Evolutionary conservation across 2,113 vertebrate species (phyloP).

Genomic region (Tonatia bakeri): DNA sequence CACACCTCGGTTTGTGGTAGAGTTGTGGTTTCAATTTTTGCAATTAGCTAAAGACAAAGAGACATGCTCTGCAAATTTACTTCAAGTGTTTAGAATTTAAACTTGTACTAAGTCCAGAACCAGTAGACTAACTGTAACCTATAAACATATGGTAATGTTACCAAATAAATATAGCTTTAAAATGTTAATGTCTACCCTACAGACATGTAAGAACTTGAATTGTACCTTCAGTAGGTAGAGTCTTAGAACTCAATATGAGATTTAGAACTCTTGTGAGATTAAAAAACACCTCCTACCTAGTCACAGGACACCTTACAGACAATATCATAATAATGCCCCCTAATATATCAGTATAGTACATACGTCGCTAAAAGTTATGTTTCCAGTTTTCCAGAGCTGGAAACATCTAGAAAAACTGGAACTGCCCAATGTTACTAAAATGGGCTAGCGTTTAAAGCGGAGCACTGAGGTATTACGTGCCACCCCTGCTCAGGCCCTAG

Average conservation of each 20-base stretch:
- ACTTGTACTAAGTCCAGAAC: neutral
- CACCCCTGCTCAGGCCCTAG: neutral
- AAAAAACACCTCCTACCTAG: neutral
- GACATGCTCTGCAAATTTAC: neutral
- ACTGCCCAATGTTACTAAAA: neutral
- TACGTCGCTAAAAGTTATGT: neutral
- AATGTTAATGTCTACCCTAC: neutral
- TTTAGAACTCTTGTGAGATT: neutral
- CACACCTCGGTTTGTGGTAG: neutral
- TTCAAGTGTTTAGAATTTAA: conserved; percentile 15
- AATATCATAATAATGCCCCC: neutral
- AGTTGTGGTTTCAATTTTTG: neutral
- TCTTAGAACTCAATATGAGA: neutral
- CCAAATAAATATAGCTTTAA: neutral
- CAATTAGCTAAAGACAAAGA: neutral
- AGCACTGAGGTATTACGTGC: too few species aligned
- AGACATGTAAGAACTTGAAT: neutral
- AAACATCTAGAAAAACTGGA: conserved; percentile 10
- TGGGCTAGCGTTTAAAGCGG: neutral
- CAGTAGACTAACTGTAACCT: neutral
- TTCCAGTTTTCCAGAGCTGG: neutral
- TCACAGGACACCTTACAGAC: neutral
- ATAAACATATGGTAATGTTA: neutral
- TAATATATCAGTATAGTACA: neutral
- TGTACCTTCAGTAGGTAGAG: neutral